Evolutionary conservation across 2,888 invertebrate genomes (phyloP).

Genomic region (Agriopis aurantiaria): DNA sequence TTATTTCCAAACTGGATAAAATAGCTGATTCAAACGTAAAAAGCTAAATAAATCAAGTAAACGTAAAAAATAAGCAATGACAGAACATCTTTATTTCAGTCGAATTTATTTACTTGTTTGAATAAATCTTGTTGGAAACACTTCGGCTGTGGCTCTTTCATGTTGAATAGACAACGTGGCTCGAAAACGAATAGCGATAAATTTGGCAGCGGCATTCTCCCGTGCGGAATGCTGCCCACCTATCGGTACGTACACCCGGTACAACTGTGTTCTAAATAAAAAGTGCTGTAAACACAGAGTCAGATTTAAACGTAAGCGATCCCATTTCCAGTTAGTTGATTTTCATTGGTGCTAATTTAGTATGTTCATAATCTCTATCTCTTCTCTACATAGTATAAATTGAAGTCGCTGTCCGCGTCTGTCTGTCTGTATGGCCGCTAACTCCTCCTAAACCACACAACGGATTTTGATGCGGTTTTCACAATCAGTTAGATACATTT

Average conservation of each 20-base stretch:
- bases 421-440: too few species aligned
- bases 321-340: slow-evolving; percentile 39
- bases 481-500: too few species aligned
- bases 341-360: slow-evolving; percentile 36
- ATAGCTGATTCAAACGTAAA: slow-evolving; percentile 42
- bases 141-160: slow-evolving; percentile 51
- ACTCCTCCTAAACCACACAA: too few species aligned
- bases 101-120: slow-evolving; percentile 55
- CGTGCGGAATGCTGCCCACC: slow-evolving; percentile 42
- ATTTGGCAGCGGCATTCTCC: slow-evolving; percentile 54
- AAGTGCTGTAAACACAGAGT: slow-evolving; percentile 52
- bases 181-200: slow-evolving; percentile 56
- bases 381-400: too few species aligned
- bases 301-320: slow-evolving; percentile 15
- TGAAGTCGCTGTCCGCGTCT: too few species aligned
- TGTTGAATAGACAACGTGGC: slow-evolving; percentile 50
- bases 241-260: slow-evolving; percentile 14
- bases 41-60: slow-evolving; percentile 50
- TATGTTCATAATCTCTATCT: background rate
- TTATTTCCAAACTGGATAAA: slow-evolving; percentile 32
- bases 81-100: slow-evolving; percentile 49
- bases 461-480: too few species aligned
- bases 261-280: slow-evolving; percentile 50
- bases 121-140: slow-evolving; percentile 58
- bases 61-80: slow-evolving; percentile 48